Base-by-base conservation (phyloP, 2,888 invertebrate genomes). In the Sisyra nigra region DNA sequence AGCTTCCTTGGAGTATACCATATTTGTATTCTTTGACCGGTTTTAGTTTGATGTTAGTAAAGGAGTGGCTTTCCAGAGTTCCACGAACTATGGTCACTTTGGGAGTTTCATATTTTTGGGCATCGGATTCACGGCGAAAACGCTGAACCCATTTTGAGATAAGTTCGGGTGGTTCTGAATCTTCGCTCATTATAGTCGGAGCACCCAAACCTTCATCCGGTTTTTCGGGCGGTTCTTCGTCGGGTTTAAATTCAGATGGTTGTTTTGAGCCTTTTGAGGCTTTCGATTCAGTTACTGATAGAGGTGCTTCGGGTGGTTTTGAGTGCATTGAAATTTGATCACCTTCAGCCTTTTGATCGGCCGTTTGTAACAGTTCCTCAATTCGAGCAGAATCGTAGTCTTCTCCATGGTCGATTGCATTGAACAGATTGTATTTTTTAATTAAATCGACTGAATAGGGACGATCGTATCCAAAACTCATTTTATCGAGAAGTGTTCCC, bases 51-150 rank as follows among this genome's bases (percentile, higher is more conserved):
- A 63, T 45, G 40, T 56, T 57, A 3, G 63, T 63, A 41, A 59
- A 61, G 1, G 63, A 63, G 44, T 63, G 62, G 45, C 57, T 62
- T 46, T 61, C 59, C 11, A 64, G 47, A 0, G 62, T 60, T 8
- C 62, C 62, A 11, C 55, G 52, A 44, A 55, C 55, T 40, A 59
- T 53, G 10, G 37, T 6, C 7, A 31, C 17, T 13, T 45, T 48
- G 2, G 47, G 46, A 3, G 51, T 50, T 31, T 46, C 48, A 43
- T 51, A 54, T 4, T 54, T 47, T 42, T 56, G 51, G 1, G 54
- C 53, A 45, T 62, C 61, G 1, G 61, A 60, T 24, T 62, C 60
- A 19, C 57, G 52, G 9, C 60, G 49, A 44, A 60, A 60, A 33
- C 62, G 62, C 48, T 63, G 62, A 4, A 59, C 54, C 41, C 58